These are phyloP conservation scores for Petrolisthes manimaculis DNA, from an alignment of 2,888 invertebrate genomes.

Conservation along the genomic window DNA sequence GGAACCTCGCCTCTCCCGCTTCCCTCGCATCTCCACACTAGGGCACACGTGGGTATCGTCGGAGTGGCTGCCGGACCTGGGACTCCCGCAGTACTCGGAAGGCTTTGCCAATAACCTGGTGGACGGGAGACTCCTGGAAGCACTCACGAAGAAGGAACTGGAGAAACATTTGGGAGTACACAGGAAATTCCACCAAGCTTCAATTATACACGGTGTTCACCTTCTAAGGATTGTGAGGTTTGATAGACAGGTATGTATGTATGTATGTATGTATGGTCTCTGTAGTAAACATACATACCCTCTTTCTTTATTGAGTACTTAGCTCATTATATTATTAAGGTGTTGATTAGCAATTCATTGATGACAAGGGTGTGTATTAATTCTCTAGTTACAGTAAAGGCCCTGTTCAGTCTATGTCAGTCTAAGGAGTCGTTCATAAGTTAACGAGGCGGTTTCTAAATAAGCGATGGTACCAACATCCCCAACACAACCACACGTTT, in stretches of 20 bases:
- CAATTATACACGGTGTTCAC: constrained; percentile 93
- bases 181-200: constrained; percentile 93
- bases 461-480: too few relatives aligned
- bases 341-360: too few relatives aligned
- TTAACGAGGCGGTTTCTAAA: too few relatives aligned
- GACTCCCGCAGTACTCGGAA: constrained; percentile 88
- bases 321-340: too few relatives aligned
- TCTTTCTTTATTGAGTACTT: too few relatives aligned
- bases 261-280: background rate
- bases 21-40: constrained; percentile 87
- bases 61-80: constrained; percentile 92
- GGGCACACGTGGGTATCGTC: constrained; percentile 94
- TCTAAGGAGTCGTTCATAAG: too few relatives aligned
- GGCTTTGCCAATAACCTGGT: constrained; percentile 90
- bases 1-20: constrained; percentile 86
- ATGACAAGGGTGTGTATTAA: too few relatives aligned
- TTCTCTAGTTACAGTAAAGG: too few relatives aligned
- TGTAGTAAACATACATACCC: too few relatives aligned
- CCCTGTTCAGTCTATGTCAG: too few relatives aligned
- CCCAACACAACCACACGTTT: too few relatives aligned
- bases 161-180: constrained; percentile 93
- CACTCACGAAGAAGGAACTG: constrained; percentile 91
- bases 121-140: constrained; percentile 92
- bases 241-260: constrained; percentile 82
- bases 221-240: constrained; percentile 91